Evolutionary conservation across 1,140 invertebrate species (phyloP), one percentile per base, ranked within the genome.

Genomic region (Panulirus ornatus): DNA sequence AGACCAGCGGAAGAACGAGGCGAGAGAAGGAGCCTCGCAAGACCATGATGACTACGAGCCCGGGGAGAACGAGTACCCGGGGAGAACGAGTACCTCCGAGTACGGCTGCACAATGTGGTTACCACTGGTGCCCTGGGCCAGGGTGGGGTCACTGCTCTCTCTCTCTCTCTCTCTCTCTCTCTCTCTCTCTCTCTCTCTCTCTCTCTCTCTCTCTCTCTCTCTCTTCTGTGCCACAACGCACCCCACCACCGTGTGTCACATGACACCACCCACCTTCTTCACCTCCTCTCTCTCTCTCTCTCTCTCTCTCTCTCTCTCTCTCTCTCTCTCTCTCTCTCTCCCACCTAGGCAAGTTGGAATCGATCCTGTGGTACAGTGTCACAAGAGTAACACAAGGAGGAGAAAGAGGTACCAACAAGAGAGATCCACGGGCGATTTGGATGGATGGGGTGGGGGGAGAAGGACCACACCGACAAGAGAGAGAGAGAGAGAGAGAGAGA

Each of bases 401-500:
- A 47, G 44, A 47, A 47, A 6, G 44, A 47, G 5, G 44, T 47
- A 47, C 44, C 44, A n/a, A 58, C 9, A 22, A 58, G 51, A 22
- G 22, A 22, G 51, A 58, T 9, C 9, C 9, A 14, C 9, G 9
- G 51, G 22, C 9, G 51, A 58, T 58, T 11, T 11, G 22, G 51
- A 58, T 9, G 22, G 9, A 58, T 11, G 51, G 22, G 22, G 51
- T 11, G 22, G 9, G 22, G 22, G 51, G 9, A 22, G 51, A 22
- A 58, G 51, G 22, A 58, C 9, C 9, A 58, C 9, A 58, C 22
- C 9, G 22, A 58, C 9, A 58, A 70, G 63, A 70, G 63, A 70
- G 63, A 70, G 63, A 70, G 63, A 70, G 63, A 70, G 63, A 70
- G 63, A 70, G 63, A 70, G 63, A 70, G 63, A 70, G 63, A 70